Evolutionary conservation across 2,888 invertebrate genomes (phyloP).

Genomic region (Agonopterix subpropinquella): DNA sequence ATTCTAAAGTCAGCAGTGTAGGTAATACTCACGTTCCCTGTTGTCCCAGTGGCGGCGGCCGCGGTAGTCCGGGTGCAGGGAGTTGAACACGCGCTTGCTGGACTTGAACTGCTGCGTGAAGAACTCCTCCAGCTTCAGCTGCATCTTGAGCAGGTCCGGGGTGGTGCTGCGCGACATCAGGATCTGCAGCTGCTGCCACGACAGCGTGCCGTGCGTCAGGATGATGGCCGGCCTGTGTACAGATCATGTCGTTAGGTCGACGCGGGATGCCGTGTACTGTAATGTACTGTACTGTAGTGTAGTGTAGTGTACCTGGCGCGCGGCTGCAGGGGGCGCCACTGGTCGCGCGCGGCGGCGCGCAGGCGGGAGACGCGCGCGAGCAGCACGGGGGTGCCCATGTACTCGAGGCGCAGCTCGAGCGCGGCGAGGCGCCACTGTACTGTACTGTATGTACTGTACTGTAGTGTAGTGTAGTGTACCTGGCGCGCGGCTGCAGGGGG

Average conservation of each 20-base stretch:
- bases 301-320: no score
- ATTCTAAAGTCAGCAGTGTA: no score
- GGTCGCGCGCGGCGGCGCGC: conserved; percentile 87
- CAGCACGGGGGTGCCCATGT: conserved; percentile 93
- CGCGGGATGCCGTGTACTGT: no score
- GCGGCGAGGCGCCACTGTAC: no score
- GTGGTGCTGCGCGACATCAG: conserved; percentile 98
- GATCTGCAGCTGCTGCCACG: conserved; percentile 96
- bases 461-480: conserved; percentile 5
- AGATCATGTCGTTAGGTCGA: neutral
- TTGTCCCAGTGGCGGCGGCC: conserved; percentile 1
- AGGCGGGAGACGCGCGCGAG: conserved; percentile 92
- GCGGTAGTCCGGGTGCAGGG: conserved; percentile 59
- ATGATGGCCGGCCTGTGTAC: conserved; percentile 37
- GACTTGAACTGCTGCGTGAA: conserved; percentile 98
- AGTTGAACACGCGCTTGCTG: conserved; percentile 93
- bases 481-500: conserved; percentile 7
- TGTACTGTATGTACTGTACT: conserved; percentile 4
- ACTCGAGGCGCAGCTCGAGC: no score
- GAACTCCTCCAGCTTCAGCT: conserved; percentile 96
- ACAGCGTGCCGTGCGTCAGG: conserved; percentile 92
- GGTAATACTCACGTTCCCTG: neutral
- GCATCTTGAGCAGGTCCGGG: conserved; percentile 97
- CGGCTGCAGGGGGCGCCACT: conserved; percentile 75
- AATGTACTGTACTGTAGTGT: conserved; percentile 84